Evolutionary conservation across 2,888 invertebrate genomes (phyloP).

Genomic region (Pseudeuparius sepicola): DNA sequence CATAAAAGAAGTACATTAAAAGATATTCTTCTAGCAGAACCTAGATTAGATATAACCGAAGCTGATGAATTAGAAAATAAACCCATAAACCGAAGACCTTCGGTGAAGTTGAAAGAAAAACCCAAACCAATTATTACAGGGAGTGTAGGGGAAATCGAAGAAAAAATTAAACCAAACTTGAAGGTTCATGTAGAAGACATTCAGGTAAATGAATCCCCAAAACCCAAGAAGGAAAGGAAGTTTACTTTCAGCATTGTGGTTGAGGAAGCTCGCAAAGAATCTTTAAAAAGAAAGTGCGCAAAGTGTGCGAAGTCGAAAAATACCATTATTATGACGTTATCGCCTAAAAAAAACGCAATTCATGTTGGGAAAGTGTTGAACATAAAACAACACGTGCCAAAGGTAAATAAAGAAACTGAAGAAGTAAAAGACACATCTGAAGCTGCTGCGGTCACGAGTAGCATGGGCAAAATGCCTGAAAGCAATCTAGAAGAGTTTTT

Average conservation of each 20-base stretch:
- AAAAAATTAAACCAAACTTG: conserved; percentile 39
- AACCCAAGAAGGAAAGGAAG: conserved; percentile 30
- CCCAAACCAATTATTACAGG: conserved; percentile 46
- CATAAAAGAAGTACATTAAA: not conserved
- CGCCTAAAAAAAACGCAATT: no score
- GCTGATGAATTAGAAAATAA: not conserved
- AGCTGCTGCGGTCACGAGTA: no score
- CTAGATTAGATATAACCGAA: not conserved
- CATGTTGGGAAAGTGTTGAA: no score
- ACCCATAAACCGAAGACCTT: not conserved
- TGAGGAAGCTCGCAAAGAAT: conserved; percentile 26
- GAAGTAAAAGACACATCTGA: conserved; percentile 10
- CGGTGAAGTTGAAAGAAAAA: conserved; percentile 26
- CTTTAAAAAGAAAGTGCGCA: no score
- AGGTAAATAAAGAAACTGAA: conserved; percentile 12
- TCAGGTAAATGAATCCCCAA: conserved; percentile 49
- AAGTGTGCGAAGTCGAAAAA: no score
- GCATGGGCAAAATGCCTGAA: no score
- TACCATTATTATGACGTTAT: no score
- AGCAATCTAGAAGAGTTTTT: no score
- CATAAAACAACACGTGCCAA: conserved; percentile 9
- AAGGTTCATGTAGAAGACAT: conserved; percentile 49
- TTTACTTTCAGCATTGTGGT: conserved; percentile 37
- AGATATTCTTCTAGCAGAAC: conserved; percentile 1
- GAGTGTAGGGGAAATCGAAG: conserved; percentile 41